Base-by-base conservation (phyloP, 2,113 vertebrate genomes). In the Anolis carolinensis region DNA sequence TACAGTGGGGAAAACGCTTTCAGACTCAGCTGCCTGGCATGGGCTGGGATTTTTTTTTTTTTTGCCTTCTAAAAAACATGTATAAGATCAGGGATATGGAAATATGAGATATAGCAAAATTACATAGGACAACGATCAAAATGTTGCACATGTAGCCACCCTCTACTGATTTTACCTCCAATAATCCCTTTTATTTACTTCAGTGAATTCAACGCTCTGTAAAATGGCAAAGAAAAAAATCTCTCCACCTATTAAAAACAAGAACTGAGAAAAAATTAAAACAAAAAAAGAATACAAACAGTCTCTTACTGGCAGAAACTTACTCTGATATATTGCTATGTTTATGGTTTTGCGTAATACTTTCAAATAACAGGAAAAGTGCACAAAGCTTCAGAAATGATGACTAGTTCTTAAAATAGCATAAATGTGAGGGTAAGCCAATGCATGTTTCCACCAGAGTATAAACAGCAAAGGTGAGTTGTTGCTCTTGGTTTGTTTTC, bases 291-390 rank as follows among this genome's bases (percentile, higher is more conserved):
- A 68, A n/a, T 89, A 83, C 89, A 95, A 94, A 94, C 83, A 88
- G 87, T 93, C 81, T 84, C 71, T 95, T 92, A 92, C 89, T 90
- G 88, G 83, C 91, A 95, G 88, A 91, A 77, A n/a, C 90, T 90
- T 90, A 86, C 85, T 91, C 79, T 84, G 85, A 95, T 95, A 97
- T 96, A 95, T 94, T 94, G 91, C 95, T 97, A 90, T 93, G 88
- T 95, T 97, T 97, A 96, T 76, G 89, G 86, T 86, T 95, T 95
- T 91, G 87, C 93, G 88, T 93, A 93, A 96, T 96, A 94, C 34
- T 62, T 74, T 30, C 13, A 21, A 73, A 34, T 83, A 63, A 95
- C 92, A 95, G 91, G 82, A 94, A 95, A 94, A 93, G 90, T 87
- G 39, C 62, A 87, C 0, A 73, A 52, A 63, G 72, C 86, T 82